Base-by-base conservation (phyloP, 2,888 invertebrate species). In the Phorcus lineatus region DNA sequence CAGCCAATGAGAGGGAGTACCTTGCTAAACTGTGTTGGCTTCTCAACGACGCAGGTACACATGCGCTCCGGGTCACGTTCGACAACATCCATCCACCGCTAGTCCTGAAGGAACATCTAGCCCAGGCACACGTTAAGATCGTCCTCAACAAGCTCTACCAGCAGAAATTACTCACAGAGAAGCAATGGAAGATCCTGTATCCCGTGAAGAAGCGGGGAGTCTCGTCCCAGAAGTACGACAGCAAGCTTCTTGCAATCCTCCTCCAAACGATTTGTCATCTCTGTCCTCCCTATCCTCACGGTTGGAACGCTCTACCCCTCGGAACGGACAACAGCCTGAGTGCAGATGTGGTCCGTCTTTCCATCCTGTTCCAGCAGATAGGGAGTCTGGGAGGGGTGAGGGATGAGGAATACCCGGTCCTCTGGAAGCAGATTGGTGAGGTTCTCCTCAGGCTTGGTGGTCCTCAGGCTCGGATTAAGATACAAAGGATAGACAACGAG, bases 211-310 rank as follows among this genome's bases (percentile, higher is more conserved):
- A 88, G 81, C 82, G 86, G 40, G 78, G 81, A n/a, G 80, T 86
- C 2, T 74, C 85, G 1, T 90, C 91, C 0, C 87, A 88, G 67
- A 83, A 86, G 57, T 92, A 85, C 79, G 90, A 90, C 84, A 86
- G 87, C 55, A 84, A 84, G 4, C 81, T 90, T 1, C 83, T 91
- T 70, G 81, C 86, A 13, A 83, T 88, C 9, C 86, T 92, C 16
- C 87, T 91, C 62, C 89, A 90, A 81, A 88, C 88, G 11, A 85
- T 91, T 28, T 91, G 91, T 78, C 90, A 91, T 81, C 85, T 92
- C 17, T 87, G 88, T 75, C 88, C 91, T 6, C 92, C 92, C 24
- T 91, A 91, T 79, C 92, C 92, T 1, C 86, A 89, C 80, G 91
- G 92, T 19, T 92, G 92, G 92, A 75, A 84, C 40, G 83, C 85